Conservation (phyloP, 92 coral and sea anemone genomes). For the Porites rus region DNA sequence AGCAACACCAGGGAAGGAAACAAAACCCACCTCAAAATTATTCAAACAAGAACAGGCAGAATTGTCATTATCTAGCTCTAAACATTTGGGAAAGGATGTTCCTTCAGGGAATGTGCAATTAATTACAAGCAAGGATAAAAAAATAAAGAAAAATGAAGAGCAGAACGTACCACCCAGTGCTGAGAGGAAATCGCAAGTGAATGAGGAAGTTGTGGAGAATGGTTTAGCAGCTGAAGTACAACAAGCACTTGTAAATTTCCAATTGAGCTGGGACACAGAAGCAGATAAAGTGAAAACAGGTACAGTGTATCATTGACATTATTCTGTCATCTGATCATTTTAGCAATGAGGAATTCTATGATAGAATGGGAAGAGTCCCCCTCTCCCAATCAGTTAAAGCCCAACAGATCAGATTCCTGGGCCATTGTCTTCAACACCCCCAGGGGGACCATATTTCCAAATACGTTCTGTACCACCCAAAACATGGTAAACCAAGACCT, state of each 20-base stretch:
- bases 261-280: conserved; percentile 24
- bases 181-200: not conserved
- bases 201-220: conserved; percentile 24
- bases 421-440: too few species aligned
- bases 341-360: too few species aligned
- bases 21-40: not conserved
- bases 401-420: too few species aligned
- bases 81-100: too few species aligned
- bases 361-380: too few species aligned
- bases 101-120: not conserved
- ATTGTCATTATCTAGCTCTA: not conserved
- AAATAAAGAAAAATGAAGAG: not conserved
- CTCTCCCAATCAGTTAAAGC: too few species aligned
- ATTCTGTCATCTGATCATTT: not conserved
- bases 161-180: not conserved
- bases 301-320: not conserved
- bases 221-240: conserved; percentile 28
- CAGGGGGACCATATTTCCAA: too few species aligned
- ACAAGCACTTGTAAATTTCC: conserved; percentile 3
- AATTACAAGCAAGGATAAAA: not conserved
- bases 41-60: not conserved
- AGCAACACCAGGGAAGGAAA: not conserved
- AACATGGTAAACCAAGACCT: too few species aligned
- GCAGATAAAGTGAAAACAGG: conserved; percentile 6
- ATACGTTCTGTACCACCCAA: too few species aligned